Base-by-base conservation (phyloP, 2,113 vertebrate genomes). In the Larimichthys polyactis region DNA sequence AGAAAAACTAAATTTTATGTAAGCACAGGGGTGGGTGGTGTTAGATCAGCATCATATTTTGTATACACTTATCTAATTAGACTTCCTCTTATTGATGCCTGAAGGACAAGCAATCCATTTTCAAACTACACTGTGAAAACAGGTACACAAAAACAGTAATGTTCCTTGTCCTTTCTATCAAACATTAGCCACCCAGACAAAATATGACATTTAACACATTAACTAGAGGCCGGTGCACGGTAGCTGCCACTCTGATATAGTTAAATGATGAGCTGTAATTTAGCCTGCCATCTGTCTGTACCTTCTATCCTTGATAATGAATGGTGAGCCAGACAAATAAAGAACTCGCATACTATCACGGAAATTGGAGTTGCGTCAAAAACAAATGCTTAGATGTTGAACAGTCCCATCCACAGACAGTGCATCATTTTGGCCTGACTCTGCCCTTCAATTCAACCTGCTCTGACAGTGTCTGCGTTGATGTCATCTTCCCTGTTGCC, bases 1-100 rank as follows among this genome's bases (percentile, higher is more conserved):
- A 40, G 32, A 63, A n/a, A 20, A 40, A 40, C 36, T 36, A 40
- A 7, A 20, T 14, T 6, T 11, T n/a, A 43, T n/a, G n/a, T 43
- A 5, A 43, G 15, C 29, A 29, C 9, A 15, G 14, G 57, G 5
- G 57, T 14, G 22, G 51, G 8, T 24, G 55, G 11, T 14, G 5
- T 57, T 57, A 27, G 29, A 22, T 79, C 52, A 74, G 36, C 63
- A 58, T 49, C 46, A 29, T 70, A 55, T 60, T 77, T 40, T n/a
- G 55, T 73, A 55, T 77, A 54, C 54, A 67, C 32, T 69, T 63
- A 74, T 75, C 81, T 60, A 83, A 55, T 78, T 83, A 68, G 12
- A 15, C 9, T 29, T 66, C 40, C n/a, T 71, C 49, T 8, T 78
- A 36, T 32, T 73, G 52, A 66, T 32, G 60, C 62, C 43, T 46